A percentile compares a stretch with the other conserved stretches of the same genome.
These are phyloP conservation scores for Sminthurides bifidus DNA, from an alignment of 1,140 invertebrate species.

Conservation along the genomic window DNA sequence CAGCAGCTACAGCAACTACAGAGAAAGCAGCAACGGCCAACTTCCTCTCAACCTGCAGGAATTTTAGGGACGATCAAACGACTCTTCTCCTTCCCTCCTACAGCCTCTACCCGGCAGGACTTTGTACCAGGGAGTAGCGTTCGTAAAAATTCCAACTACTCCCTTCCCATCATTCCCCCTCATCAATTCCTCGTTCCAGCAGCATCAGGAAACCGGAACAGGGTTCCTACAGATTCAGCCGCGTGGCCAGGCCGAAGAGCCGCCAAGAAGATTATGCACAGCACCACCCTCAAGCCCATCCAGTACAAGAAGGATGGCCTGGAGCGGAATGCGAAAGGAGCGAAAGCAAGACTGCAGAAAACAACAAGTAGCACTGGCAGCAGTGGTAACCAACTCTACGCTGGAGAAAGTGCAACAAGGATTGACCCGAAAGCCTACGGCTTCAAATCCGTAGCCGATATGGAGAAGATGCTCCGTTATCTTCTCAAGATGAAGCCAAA, in stretches of 20 bases:
- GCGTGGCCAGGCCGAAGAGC: background rate
- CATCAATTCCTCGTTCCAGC: too few relatives aligned
- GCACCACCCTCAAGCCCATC: background rate
- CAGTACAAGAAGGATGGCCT: background rate
- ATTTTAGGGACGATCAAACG: slow-evolving; percentile 11
- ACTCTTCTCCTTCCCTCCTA: slow-evolving; percentile 12
- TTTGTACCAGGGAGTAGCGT: too few relatives aligned
- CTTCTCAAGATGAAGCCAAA: background rate
- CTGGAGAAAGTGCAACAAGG: too few relatives aligned
- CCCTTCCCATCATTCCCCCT: too few relatives aligned
- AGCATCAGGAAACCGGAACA: background rate
- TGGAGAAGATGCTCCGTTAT: background rate
- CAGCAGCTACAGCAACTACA: background rate
- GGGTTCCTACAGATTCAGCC: background rate
- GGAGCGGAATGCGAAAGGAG: too few relatives aligned
- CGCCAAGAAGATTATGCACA: background rate
- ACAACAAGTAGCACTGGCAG: too few relatives aligned
- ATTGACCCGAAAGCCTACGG: too few relatives aligned
- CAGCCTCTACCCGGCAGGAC: background rate
- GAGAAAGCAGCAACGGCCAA: background rate
- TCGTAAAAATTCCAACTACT: too few relatives aligned
- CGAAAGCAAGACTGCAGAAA: too few relatives aligned
- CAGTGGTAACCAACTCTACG: too few relatives aligned
- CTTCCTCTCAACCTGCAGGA: background rate
- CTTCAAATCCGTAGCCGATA: background rate